Evolutionary conservation across 2,113 vertebrate species (phyloP).

Genomic region (Hypocryptadius cinnamomeus): DNA sequence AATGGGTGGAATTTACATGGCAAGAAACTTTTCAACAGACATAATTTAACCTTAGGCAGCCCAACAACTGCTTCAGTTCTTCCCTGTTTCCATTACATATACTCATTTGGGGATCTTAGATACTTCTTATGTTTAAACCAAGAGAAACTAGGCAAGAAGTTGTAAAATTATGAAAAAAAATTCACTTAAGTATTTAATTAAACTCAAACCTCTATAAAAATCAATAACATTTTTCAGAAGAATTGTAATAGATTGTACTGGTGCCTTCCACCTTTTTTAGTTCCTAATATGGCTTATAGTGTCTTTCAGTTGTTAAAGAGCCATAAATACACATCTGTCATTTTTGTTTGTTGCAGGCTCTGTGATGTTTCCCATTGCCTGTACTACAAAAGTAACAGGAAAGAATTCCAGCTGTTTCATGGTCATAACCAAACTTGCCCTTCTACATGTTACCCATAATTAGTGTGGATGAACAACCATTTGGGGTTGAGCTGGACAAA

Average conservation of each 20-base stretch:
- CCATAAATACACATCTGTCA: neutral
- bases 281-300: neutral
- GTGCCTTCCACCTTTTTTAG: neutral
- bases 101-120: neutral
- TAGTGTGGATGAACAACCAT: neutral
- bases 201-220: neutral
- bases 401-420: neutral
- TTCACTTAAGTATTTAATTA: neutral
- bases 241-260: neutral
- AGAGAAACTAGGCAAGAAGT: neutral
- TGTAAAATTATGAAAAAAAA: neutral
- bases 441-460: neutral
- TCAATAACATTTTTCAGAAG: neutral
- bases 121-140: neutral
- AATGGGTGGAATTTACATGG: neutral
- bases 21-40: neutral
- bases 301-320: neutral
- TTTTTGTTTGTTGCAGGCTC: accelerated
- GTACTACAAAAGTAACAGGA: neutral
- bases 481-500: neutral
- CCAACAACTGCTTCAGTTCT: neutral
- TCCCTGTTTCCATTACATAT: neutral
- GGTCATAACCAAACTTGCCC: neutral
- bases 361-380: neutral
- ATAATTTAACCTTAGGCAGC: neutral